Evolutionary conservation across 2,113 vertebrate genomes (phyloP).

Genomic region (Pelecanoides urinatrix): DNA sequence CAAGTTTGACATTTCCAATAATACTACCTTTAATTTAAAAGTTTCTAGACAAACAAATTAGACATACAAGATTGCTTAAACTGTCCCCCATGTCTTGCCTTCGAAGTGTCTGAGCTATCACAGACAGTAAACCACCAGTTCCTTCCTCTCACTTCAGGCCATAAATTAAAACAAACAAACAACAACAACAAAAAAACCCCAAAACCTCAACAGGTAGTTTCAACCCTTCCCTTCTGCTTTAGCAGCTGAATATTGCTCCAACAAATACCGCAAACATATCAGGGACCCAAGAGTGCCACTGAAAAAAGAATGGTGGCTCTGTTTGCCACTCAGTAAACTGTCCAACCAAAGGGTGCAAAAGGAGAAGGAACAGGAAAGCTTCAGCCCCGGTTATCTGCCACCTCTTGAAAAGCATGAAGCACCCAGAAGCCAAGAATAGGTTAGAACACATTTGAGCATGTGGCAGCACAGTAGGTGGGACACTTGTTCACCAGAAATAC

Average conservation of each 20-base stretch:
- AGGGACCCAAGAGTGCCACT: neutral
- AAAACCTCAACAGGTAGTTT: neutral
- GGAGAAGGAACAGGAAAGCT: neutral
- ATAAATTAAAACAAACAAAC: neutral
- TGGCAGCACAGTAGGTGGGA: neutral
- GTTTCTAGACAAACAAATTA: neutral
- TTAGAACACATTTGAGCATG: neutral
- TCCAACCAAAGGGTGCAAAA: neutral
- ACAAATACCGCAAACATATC: neutral
- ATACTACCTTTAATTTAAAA: neutral
- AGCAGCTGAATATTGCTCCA: neutral
- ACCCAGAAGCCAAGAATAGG: neutral
- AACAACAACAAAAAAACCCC: neutral
- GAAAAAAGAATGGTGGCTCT: neutral
- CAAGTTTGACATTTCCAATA: neutral
- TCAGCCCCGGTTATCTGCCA: neutral
- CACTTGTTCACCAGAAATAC: neutral
- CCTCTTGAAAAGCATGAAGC: neutral
- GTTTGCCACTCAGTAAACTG: neutral
- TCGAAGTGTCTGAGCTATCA: neutral
- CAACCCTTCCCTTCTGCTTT: neutral
- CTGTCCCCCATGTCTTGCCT: neutral
- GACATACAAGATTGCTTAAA: neutral
- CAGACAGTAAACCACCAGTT: neutral
- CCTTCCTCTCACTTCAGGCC: neutral